Evolutionary conservation across 2,797 vertebrate species (phyloP), one percentile per base, ranked within the genome.

Genomic region (Poeciliopsis presidionis): DNA sequence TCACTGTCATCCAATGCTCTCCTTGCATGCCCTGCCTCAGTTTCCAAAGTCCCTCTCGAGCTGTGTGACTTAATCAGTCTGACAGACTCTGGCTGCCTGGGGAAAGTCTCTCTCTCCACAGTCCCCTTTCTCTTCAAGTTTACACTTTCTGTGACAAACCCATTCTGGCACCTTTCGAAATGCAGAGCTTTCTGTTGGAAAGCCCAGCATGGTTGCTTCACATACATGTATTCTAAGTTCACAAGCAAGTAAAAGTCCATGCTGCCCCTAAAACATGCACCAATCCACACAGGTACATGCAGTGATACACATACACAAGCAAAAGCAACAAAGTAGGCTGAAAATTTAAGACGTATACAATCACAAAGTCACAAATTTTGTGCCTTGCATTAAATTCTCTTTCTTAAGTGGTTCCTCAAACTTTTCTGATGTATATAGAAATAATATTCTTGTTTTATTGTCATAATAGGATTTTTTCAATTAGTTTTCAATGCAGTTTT

Each of bases 41-140:
- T 94, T 93, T 94, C 91, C 92, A 88, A 90, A 92, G 93, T 94
- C 94, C 94, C 90, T 93, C 92, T 95, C 94, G 91, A 90, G 90
- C 91, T 81, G 87, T 92, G 88, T 94, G 95, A 97, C 95, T 96
- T 97, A 97, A 97, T 95, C 96, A 96, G 95, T 88, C 96, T 97
- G 98, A 97, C 97, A 97, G 96, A 91, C 95, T 96, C 93, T 93
- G 90, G 96, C 95, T 96, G 97, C 97, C 96, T 93, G 85, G 84
- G 96, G 94, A 95, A 94, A 94, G 86, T 94, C 93, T 95, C 94
- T 96, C 95, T 92, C 92, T 91, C 91, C 85, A 41, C 93, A 91
- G 89, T 93, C 88, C 88, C 94, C 91, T 95, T 96, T 96, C 94
- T 84, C 96, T 95, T 94, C 93, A 91, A 95, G 91, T 97, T 96